Conservation (phyloP, 2,113 vertebrate species). For the Cephalophus harveyi region DNA sequence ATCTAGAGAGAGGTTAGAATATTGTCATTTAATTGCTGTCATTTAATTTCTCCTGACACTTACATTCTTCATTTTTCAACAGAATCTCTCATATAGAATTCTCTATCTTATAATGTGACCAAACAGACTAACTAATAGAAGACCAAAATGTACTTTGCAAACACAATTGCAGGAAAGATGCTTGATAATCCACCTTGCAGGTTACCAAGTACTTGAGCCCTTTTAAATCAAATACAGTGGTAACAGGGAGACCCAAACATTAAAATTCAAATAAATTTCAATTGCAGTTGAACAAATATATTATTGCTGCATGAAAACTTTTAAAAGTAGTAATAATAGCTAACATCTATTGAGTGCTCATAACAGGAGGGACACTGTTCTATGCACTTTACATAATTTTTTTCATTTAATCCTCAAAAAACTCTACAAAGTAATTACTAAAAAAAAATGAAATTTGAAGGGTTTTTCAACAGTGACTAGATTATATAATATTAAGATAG, state of each 20-base stretch:
- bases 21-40: neutral
- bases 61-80: neutral
- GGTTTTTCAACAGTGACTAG: slow-evolving; percentile 5
- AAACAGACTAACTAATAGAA: neutral
- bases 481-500: neutral
- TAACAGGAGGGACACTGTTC: neutral
- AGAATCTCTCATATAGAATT: neutral
- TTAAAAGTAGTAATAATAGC: neutral
- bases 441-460: slow-evolving; percentile 9
- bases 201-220: neutral
- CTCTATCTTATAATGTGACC: neutral
- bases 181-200: neutral
- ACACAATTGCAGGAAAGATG: slow-evolving; percentile 8
- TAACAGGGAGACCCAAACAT: slow-evolving; percentile 33
- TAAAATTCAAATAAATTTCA: slow-evolving; percentile 48
- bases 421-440: neutral
- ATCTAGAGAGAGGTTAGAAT: neutral
- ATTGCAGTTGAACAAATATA: slow-evolving; percentile 45
- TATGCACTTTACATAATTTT: neutral
- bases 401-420: slow-evolving; percentile 2
- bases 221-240: slow-evolving; percentile 20
- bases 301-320: slow-evolving; percentile 31
- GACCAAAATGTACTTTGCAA: slow-evolving; percentile 18
- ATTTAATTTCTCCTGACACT: neutral
- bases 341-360: neutral